Conservation (phyloP, 2,113 vertebrate species). For the Malurus elegans region DNA sequence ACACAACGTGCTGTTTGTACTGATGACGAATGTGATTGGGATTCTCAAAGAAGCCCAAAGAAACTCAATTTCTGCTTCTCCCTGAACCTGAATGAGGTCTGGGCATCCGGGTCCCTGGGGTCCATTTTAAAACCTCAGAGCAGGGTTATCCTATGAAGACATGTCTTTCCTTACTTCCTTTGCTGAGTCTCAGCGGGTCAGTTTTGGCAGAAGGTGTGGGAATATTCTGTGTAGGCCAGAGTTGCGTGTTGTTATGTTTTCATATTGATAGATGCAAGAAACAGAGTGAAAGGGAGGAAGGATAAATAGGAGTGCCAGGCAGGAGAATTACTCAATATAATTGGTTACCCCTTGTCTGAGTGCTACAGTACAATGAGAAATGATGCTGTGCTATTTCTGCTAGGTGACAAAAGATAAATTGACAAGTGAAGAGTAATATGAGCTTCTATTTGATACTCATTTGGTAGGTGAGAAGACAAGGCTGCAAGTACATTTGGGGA, state of each 20-base stretch:
- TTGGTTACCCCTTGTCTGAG: background rate
- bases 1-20: background rate
- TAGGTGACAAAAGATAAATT: background rate
- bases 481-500: background rate
- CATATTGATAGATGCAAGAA: background rate
- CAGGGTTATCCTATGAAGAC: background rate
- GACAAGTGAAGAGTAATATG: background rate
- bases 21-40: background rate
- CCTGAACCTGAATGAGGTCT: background rate
- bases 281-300: background rate
- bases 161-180: background rate
- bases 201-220: background rate
- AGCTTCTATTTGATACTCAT: background rate
- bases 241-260: background rate
- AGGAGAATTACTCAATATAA: background rate
- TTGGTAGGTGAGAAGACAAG: background rate
- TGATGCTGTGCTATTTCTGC: background rate
- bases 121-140: background rate
- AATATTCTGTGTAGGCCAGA: background rate
- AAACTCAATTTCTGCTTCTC: background rate
- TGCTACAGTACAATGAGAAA: background rate
- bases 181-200: background rate
- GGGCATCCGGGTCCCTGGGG: background rate
- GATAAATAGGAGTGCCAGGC: background rate
- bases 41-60: background rate